phyloP scores from a whole-genome alignment of 2,797 vertebrate species.

The Tadarida brasiliensis region DNA sequence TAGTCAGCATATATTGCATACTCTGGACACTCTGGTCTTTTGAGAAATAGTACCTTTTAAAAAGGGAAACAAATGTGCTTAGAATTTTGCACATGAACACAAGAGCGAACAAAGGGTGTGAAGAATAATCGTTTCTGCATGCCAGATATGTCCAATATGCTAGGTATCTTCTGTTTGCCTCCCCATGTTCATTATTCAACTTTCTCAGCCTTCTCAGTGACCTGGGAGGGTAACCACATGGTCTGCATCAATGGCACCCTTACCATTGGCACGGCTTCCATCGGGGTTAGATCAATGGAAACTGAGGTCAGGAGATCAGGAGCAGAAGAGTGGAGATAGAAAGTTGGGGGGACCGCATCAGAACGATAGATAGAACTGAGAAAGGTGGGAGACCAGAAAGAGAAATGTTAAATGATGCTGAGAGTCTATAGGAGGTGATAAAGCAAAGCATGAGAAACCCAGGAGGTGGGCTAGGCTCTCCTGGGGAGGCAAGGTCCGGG shows the following conservation, averaged over 20 bases:
- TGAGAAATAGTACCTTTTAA: slow-evolving; percentile 44
- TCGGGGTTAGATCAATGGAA: neutral
- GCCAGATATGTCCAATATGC: neutral
- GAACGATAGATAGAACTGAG: neutral
- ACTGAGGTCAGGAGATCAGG: neutral
- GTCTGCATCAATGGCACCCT: neutral
- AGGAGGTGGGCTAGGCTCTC: neutral
- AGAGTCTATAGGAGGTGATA: neutral
- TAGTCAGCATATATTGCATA: slow-evolving; percentile 47
- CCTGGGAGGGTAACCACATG: neutral
- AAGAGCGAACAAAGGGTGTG: neutral
- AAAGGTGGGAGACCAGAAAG: neutral
- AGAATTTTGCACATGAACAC: slow-evolving; percentile 49
- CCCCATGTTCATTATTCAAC: neutral
- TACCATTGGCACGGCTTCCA: neutral
- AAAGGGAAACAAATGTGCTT: slow-evolving; percentile 46
- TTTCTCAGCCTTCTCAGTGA: neutral
- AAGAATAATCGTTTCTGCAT: neutral
- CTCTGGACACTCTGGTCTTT: slow-evolving; percentile 16
- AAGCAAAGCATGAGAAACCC: neutral
- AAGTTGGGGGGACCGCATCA: neutral
- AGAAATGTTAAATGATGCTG: neutral
- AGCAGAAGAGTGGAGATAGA: neutral
- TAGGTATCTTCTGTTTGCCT: neutral
- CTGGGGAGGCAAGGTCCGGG: neutral